Evolutionary conservation across 2,113 vertebrate species (phyloP), one percentile per base, ranked within the genome.

Genomic region (Uropsilus gracilis): DNA sequence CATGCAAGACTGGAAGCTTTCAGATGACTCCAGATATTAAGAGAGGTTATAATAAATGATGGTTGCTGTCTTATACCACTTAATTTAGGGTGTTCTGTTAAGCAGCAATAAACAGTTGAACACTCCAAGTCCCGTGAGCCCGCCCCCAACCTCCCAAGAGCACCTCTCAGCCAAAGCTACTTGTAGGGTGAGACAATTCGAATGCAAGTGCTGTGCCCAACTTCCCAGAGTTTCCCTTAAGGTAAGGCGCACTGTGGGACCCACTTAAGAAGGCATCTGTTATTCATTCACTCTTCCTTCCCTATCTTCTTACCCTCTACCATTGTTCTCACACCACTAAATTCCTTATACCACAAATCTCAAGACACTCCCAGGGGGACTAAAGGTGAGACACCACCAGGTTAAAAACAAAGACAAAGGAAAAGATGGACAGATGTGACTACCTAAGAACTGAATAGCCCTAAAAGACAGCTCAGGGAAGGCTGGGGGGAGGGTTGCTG

Each of bases 1-100:
- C 3, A 6, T 1, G 13, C 32, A 22, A 48, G 57, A 12, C 4
- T 63, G 63, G 53, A 24, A 57, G 46, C 17, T 30, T 85, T 44
- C 28, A 28, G 34, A 39, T 17, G 34, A 22, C 57, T 32, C 63
- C 26, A 18, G 20, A 85, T 37, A 63, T 12, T 26, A 24, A 30
- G n/a, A 68, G 34, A 37, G 16, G 11, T 50, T 32, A 2, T 61
- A 14, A 12, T 63, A 61, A 84, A 48, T 24, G 57, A 50, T 14
- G 7, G 17, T 14, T 0, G 75, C 0, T 16, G 30, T 24, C 55
- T 30, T 17, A 80, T 3, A n/a, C 48, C 7, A 24, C 2, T 8
- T 32, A 55, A 22, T 68, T 59, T 4, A 26, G 61, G 20, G 8
- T 9, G 48, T 24, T 59, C 26, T 39, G 66, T 86, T 22, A 57